Evolutionary conservation across 2,113 vertebrate species (phyloP).

Genomic region (Corapipo altera): DNA sequence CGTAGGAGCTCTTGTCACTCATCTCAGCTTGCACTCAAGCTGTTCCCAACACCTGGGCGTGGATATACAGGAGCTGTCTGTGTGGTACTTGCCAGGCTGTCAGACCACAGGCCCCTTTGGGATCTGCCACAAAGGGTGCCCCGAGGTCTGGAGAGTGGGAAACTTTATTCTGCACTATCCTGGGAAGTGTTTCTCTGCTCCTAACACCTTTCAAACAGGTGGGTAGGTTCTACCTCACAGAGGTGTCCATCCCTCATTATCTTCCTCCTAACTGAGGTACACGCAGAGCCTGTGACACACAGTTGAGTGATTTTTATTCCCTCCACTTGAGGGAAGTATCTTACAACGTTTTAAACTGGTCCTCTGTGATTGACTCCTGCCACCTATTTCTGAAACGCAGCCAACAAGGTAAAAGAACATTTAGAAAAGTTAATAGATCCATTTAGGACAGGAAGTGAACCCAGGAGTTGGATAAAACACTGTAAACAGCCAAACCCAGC

Average conservation of each 20-base stretch:
- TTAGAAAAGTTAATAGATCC: not conserved
- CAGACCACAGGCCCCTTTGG: not conserved
- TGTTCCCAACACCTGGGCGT: not conserved
- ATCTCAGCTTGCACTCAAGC: not conserved
- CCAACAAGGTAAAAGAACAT: not conserved
- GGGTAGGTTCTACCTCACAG: not conserved
- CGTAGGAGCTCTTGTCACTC: not conserved
- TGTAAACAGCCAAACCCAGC: not conserved
- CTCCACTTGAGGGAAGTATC: conserved; percentile 64
- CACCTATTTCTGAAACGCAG: conserved; percentile 23
- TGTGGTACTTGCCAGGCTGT: not conserved
- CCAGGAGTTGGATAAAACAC: not conserved
- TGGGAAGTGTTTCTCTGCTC: not conserved
- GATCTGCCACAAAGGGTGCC: not conserved
- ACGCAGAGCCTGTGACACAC: not conserved
- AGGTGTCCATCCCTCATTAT: not conserved
- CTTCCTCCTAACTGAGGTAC: not conserved
- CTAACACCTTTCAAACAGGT: not conserved
- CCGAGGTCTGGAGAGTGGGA: not conserved
- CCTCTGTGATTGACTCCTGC: conserved; percentile 5
- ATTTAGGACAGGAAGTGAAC: not conserved
- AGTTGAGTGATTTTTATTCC: conserved; percentile 44
- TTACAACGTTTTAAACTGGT: conserved; percentile 19
- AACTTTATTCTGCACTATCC: not conserved
- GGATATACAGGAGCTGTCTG: not conserved